Conservation (phyloP, 2,113 vertebrate species). For the cat (Felis catus) region DNA sequence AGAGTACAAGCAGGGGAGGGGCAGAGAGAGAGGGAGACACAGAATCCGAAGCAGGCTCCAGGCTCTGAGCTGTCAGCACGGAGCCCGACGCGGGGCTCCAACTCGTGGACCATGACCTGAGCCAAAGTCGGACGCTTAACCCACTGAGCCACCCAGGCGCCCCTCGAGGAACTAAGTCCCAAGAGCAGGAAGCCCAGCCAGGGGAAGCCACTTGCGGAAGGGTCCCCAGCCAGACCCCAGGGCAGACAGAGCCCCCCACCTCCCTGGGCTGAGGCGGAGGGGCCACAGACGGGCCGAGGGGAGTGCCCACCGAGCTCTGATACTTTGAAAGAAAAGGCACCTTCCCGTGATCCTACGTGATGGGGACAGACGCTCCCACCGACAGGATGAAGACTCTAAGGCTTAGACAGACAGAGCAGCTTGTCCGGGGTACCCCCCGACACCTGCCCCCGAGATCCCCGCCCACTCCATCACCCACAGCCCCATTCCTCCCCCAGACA, state of each 20-base stretch:
- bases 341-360: not conserved
- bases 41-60: too few relatives aligned
- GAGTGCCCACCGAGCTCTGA: accelerated
- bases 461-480: not conserved
- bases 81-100: too few relatives aligned
- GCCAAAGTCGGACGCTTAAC: too few relatives aligned
- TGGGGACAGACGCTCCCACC: not conserved
- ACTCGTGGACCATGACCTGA: too few relatives aligned
- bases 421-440: not conserved
- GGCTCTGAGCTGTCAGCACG: too few relatives aligned
- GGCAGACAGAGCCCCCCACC: not conserved
- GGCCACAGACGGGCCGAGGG: not conserved
- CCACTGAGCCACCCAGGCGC: too few relatives aligned
- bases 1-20: too few relatives aligned
- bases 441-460: accelerated
- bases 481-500: slow-evolving; percentile 84
- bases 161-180: not conserved
- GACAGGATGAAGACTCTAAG: not conserved
- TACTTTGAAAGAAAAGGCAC: not conserved
- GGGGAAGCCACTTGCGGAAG: not conserved
- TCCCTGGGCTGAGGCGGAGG: accelerated
- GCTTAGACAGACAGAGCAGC: not conserved
- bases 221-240: too few relatives aligned
- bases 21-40: too few relatives aligned
- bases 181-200: not conserved